Percentiles rank a stretch among this genome's conserved stretches.
Conservation (phyloP, 2,888 invertebrate genomes). For the Tetramorium bicarinatum region DNA sequence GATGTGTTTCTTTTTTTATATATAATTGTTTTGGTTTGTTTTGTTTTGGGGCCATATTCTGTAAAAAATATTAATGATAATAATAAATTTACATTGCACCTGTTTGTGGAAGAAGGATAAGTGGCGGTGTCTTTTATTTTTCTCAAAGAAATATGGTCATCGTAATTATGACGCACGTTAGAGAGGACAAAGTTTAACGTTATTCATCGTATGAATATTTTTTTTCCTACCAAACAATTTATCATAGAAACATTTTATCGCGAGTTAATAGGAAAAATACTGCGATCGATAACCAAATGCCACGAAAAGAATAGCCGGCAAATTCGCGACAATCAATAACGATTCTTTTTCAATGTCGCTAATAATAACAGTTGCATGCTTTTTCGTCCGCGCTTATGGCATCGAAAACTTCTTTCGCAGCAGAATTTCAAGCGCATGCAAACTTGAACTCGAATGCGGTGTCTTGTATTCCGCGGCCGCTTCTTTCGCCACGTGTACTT, state of each 20-base stretch:
- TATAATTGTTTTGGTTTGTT: too few species aligned
- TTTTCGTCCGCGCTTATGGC: background rate
- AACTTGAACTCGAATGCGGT: constrained; percentile 16
- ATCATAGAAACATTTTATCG: background rate
- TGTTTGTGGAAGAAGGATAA: too few species aligned
- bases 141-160: too few species aligned
- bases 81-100: too few species aligned
- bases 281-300: background rate
- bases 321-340: constrained; percentile 10
- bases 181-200: background rate
- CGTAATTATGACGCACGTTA: background rate
- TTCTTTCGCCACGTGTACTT: constrained; percentile 62
- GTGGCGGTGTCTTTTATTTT: too few species aligned
- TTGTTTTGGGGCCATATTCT: too few species aligned
- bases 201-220: background rate
- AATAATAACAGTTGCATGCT: constrained; percentile 7
- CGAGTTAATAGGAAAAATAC: background rate
- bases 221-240: background rate
- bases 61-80: too few species aligned
- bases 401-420: constrained; percentile 9
- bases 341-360: background rate
- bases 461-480: constrained; percentile 41
- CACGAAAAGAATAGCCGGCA: background rate
- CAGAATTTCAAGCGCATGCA: constrained; percentile 28
- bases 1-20: too few species aligned